Conservation (phyloP, 1,140 invertebrate genomes). For the Drosophila baimaii region DNA sequence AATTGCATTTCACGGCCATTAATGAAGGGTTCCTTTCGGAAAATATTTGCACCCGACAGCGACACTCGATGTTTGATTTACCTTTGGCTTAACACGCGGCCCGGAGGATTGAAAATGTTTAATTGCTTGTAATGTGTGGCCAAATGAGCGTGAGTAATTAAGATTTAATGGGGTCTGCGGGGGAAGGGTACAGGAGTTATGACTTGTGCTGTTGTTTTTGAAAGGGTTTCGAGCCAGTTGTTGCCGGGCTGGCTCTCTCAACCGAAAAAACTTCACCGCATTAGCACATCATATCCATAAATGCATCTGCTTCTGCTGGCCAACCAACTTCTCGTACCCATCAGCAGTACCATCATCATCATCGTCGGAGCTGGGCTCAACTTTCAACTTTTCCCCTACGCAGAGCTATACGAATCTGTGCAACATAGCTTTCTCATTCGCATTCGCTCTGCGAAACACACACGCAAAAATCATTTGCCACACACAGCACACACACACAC, state of each 20-base stretch:
- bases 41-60: constrained; percentile 36
- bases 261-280: constrained; percentile 22
- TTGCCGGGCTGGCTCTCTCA: not conserved
- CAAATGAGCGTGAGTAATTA: constrained; percentile 39
- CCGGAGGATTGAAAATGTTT: constrained; percentile 16
- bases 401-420: constrained; percentile 27
- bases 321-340: constrained; percentile 9
- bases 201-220: constrained; percentile 6
- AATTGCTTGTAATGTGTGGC: constrained; percentile 29
- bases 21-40: constrained; percentile 20
- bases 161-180: constrained; percentile 40
- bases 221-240: constrained; percentile 1
- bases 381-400: constrained; percentile 27
- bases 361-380: constrained; percentile 14
- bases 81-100: constrained; percentile 3
- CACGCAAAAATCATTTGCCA: constrained; percentile 31
- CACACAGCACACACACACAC: constrained; percentile 26
- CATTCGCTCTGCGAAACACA: constrained; percentile 21
- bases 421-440: constrained; percentile 23
- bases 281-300: constrained; percentile 45
- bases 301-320: constrained; percentile 25
- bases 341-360: constrained; percentile 16
- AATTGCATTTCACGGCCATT: constrained; percentile 44
- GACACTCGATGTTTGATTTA: constrained; percentile 36
- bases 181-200: constrained; percentile 8